These are phyloP conservation scores for Halisarca cf. caerulea DNA, from an alignment of 37 sponge, comb jelly and placozoan species.

Conservation along the genomic window DNA sequence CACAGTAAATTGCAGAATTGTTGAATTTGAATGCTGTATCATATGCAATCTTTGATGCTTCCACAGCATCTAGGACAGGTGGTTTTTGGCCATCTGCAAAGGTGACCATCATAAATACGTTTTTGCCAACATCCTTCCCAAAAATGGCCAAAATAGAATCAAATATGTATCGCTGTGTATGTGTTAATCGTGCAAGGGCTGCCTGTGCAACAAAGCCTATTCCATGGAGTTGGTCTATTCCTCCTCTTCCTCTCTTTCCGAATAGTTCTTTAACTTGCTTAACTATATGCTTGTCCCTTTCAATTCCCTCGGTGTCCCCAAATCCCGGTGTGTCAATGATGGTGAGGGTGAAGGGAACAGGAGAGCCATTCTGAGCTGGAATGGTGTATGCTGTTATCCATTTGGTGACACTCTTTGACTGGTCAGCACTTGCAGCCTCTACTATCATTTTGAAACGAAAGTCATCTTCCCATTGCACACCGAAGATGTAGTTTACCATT, in stretches of 20 bases:
- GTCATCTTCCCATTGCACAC: conserved; percentile 67
- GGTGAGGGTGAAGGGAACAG: conserved; percentile 43
- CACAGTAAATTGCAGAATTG: conserved; percentile 60
- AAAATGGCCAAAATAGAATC: conserved; percentile 60
- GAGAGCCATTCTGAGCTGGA: conserved; percentile 18
- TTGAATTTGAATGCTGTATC: conserved; percentile 60
- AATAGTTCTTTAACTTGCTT: conserved; percentile 61
- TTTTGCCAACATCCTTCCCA: conserved; percentile 33
- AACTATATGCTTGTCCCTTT: conserved; percentile 38
- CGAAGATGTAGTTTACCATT: conserved; percentile 66
- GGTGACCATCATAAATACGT: conserved; percentile 75
- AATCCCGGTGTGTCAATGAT: conserved; percentile 83
- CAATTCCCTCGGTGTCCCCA: conserved; percentile 68
- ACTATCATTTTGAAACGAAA: conserved; percentile 72
- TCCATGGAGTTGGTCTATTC: conserved; percentile 60
- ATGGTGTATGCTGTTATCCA: conserved; percentile 74
- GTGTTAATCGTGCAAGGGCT: conserved; percentile 57
- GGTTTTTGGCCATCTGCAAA: conserved; percentile 75
- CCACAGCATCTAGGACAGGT: conserved; percentile 58
- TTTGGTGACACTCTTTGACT: conserved; percentile 55
- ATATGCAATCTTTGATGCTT: conserved; percentile 50
- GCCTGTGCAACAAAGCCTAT: conserved; percentile 74
- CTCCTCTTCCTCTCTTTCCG: conserved; percentile 2
- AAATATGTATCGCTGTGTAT: conserved; percentile 61
- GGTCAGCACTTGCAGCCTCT: neutral